Conservation (phyloP, 2,113 vertebrate species). For the Acrocephalus arundinaceus region DNA sequence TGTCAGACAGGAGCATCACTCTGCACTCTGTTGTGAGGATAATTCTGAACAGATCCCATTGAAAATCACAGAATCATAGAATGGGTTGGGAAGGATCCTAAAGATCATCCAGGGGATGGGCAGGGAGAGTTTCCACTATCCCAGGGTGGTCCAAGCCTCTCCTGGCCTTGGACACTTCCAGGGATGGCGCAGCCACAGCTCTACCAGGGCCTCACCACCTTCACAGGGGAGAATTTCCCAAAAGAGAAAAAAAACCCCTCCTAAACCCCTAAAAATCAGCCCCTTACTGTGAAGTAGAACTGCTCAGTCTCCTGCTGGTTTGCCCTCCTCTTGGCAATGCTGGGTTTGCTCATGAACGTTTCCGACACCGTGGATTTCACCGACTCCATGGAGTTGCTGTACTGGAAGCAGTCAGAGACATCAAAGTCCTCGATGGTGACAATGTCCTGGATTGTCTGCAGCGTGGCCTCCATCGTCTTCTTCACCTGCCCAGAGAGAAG, state of each 20-base stretch:
- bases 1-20: not conserved
- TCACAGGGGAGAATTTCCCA: not conserved
- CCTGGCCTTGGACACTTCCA: not conserved
- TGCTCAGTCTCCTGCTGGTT: constrained; percentile 99
- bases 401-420: constrained; percentile 97
- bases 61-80: not conserved
- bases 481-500: constrained; percentile 82
- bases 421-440: constrained; percentile 97
- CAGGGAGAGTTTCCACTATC: not conserved
- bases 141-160: not conserved
- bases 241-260: no score
- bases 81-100: not conserved
- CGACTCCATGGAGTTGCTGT: constrained; percentile 99
- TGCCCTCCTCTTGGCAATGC: constrained; percentile 94
- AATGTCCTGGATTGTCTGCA: constrained; percentile 98
- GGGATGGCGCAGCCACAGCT: not conserved
- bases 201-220: not conserved
- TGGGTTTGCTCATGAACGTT: constrained; percentile 98
- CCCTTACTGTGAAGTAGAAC: constrained; percentile 95
- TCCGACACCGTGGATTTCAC: constrained; percentile 96
- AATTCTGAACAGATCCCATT: rapidly evolving
- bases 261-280: rapidly evolving
- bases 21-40: not conserved
- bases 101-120: not conserved
- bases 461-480: constrained; percentile 97